These are phyloP conservation scores for Microtus obscurus DNA, from an alignment of 2,797 vertebrate species.

Conservation along the genomic window DNA sequence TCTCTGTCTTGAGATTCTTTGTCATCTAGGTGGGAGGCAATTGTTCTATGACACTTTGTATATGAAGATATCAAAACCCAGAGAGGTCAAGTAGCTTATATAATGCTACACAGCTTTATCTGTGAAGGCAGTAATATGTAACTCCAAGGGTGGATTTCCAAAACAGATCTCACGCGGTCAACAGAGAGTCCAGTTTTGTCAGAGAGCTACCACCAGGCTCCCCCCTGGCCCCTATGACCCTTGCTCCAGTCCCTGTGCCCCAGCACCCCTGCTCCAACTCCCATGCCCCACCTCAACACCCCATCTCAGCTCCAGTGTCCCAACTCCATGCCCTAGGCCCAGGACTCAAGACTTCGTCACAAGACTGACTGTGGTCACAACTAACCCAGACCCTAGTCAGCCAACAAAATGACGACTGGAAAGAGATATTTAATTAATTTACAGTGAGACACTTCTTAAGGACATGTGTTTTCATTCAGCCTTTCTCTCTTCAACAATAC, in stretches of 20 bases:
- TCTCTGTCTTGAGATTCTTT: not conserved
- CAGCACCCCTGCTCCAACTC: too few species aligned
- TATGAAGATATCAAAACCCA: not conserved
- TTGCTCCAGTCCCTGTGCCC: too few species aligned
- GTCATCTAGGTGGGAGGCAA: not conserved
- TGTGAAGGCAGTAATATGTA: not conserved
- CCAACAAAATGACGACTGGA: not conserved
- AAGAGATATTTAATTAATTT: conserved; percentile 18
- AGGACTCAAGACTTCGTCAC: not conserved
- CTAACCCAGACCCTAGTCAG: not conserved
- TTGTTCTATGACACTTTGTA: not conserved
- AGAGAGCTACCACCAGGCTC: not conserved
- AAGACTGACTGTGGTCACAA: not conserved
- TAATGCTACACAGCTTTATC: not conserved
- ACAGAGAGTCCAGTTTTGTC: not conserved
- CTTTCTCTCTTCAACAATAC: conserved; percentile 14
- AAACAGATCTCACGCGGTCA: not conserved
- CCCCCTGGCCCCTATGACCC: too few species aligned
- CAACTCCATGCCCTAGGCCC: too few species aligned
- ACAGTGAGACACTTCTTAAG: not conserved
- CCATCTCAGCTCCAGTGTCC: not conserved
- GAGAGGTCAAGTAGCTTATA: not conserved
- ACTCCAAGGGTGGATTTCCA: not conserved
- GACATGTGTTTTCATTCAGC: conserved; percentile 25
- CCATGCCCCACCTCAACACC: too few species aligned